Evolutionary conservation across 2,113 vertebrate species (phyloP).

Genomic region (Centropus unirufus): DNA sequence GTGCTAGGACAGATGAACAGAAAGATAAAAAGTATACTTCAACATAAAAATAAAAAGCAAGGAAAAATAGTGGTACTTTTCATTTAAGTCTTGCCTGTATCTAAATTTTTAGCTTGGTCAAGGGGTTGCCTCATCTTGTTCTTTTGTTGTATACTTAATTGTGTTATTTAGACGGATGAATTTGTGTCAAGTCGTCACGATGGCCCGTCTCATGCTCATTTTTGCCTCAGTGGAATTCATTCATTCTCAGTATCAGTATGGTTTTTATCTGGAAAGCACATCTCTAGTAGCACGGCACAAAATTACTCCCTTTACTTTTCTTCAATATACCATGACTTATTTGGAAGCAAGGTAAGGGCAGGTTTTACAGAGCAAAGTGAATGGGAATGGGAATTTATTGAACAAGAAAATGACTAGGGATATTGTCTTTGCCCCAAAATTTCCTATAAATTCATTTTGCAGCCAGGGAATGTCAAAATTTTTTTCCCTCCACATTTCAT

Average conservation of each 20-base stretch:
- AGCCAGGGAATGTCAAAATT: slow-evolving; percentile 9
- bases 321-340: slow-evolving; percentile 10
- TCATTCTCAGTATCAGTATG: neutral
- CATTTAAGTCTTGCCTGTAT: neutral
- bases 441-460: slow-evolving; percentile 1
- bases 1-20: neutral
- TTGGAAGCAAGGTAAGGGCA: neutral
- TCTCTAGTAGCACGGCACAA: neutral
- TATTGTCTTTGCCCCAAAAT: neutral
- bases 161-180: slow-evolving; percentile 13
- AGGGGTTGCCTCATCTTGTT: neutral
- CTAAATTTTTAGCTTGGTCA: neutral
- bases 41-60: neutral
- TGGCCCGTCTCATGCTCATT: neutral
- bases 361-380: neutral
- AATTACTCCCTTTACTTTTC: slow-evolving; percentile 5
- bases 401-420: neutral
- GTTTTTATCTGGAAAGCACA: neutral
- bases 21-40: neutral
- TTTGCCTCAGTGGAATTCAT: neutral
- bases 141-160: slow-evolving; percentile 27
- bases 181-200: neutral
- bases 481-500: neutral
- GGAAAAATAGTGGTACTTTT: neutral
- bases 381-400: neutral